Base-by-base conservation (phyloP, 2,113 vertebrate genomes). In the Prolemur simus region DNA sequence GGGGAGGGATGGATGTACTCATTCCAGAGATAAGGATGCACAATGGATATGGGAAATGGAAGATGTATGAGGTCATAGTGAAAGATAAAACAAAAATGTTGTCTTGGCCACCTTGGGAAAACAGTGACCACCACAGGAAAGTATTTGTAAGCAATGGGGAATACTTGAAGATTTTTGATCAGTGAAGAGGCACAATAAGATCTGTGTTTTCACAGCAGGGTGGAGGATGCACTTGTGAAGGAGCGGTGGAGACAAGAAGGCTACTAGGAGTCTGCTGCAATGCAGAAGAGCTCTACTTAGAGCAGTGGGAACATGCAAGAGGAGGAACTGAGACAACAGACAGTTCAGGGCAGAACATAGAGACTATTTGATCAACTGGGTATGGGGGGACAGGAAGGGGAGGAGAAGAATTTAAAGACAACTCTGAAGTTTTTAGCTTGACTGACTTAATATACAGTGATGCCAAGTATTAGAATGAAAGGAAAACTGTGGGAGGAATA, bases 401-500 rank as follows among this genome's bases (percentile, higher is more conserved):
- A 78, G 66, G 12, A 90, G 60, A 88, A 93, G 47, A 71, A 77
- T 68, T 95, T 82, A 94, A 83, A 95, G 54, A 63, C 37, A 96
- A 89, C 47, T 60, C 81, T 69, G 17, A 96, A 78, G 74, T 87
- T 95, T 91, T 66, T 60, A 86, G 68, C 17, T 80, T 95, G 82
- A 83, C 77, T 83, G 9, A 83, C 39, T 94, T 71, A 83, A 91
- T 73, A 66, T 2, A 87, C 6, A 58, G 8, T 63, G 45, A 85
- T 92, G 88, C 71, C 93, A 96, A 94, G 37, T 69, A 94, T 81
- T 13, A 91, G 45, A 85, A 92, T 47, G 94, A 95, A 74, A 95
- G 82, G 42, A 87, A 89, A 86, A 64, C 17, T 27, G 47, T 39
- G n/a, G n/a, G 37, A 93, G 42, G 63, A 91, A 89, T 8, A 83